A percentile compares a stretch with the other conserved stretches of the same genome.
Conservation (phyloP, 2,797 vertebrate species). For the Carcharodon carcharias region DNA sequence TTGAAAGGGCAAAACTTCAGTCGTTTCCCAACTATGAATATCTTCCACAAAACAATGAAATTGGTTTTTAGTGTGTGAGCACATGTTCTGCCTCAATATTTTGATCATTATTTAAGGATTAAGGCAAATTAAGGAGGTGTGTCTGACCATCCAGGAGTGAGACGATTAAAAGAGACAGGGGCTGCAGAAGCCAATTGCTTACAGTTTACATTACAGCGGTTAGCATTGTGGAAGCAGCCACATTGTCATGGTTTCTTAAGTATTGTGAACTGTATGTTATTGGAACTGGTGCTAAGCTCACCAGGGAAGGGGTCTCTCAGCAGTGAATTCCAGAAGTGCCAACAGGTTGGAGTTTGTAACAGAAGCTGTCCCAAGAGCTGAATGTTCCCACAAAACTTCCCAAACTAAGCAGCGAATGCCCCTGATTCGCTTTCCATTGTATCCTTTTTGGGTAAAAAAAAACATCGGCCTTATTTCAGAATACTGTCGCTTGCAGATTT, state of each 20-base stretch:
- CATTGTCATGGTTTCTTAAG: neutral
- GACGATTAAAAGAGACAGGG: neutral
- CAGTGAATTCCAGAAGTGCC: neutral
- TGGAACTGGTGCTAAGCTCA: neutral
- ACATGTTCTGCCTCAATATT: neutral
- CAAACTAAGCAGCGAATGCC: neutral
- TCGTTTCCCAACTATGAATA: neutral
- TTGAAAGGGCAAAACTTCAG: neutral
- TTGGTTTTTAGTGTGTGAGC: neutral
- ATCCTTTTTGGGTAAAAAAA: neutral
- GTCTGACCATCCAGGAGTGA: neutral
- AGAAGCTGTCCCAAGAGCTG: neutral
- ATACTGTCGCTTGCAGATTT: neutral
- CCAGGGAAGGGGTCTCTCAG: neutral
- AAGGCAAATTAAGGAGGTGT: neutral
- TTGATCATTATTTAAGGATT: neutral
- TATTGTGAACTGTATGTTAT: neutral
- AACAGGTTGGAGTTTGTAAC: neutral
- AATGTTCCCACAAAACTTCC: neutral
- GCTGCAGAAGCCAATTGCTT: neutral
- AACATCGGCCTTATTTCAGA: neutral
- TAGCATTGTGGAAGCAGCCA: neutral
- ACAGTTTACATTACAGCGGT: too few species aligned
- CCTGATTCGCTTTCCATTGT: neutral
- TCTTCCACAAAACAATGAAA: neutral